A percentile compares a stretch with the other conserved stretches of the same genome.
These are phyloP conservation scores for Phylloscopus trochiloides DNA, from an alignment of 2,113 vertebrate genomes.

Conservation along the genomic window DNA sequence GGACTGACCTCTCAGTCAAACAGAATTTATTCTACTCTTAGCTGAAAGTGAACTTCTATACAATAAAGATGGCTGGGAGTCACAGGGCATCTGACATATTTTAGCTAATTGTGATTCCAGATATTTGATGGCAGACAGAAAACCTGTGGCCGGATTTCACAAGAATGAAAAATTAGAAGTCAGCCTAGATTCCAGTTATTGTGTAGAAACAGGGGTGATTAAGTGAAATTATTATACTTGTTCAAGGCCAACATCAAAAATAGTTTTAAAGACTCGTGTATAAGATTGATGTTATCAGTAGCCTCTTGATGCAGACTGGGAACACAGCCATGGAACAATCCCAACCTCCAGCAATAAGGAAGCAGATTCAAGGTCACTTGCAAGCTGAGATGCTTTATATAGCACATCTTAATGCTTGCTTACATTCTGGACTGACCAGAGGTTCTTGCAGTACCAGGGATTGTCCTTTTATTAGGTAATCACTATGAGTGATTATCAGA, in stretches of 20 bases:
- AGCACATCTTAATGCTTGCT: slow-evolving; percentile 48
- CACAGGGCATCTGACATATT: slow-evolving; percentile 15
- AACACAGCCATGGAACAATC: slow-evolving; percentile 60
- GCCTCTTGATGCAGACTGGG: slow-evolving; percentile 54
- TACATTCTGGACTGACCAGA: slow-evolving; percentile 35
- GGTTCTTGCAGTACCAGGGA: slow-evolving; percentile 60
- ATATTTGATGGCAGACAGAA: slow-evolving; percentile 32
- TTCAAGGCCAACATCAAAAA: slow-evolving; percentile 53
- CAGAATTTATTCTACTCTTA: slow-evolving; percentile 29
- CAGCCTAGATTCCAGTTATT: slow-evolving; percentile 23
- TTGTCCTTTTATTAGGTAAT: slow-evolving; percentile 59
- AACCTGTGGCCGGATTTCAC: not conserved
- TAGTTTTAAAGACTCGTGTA: slow-evolving; percentile 13
- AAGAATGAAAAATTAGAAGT: slow-evolving; percentile 45
- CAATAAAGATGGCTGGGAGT: slow-evolving; percentile 38
- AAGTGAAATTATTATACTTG: slow-evolving; percentile 53
- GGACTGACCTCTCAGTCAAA: slow-evolving; percentile 8
- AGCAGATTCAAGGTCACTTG: slow-evolving; percentile 62
- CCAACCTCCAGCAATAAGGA: slow-evolving; percentile 35
- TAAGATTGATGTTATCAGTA: slow-evolving; percentile 18
- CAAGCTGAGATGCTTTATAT: slow-evolving; percentile 16
- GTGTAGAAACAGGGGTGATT: slow-evolving; percentile 48
- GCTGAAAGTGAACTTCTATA: not conserved
- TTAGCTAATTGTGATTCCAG: slow-evolving; percentile 19
- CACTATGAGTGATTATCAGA: slow-evolving; percentile 4